Percentiles rank a stretch among this genome's conserved stretches.
Evolutionary conservation across 92 coral and sea anemone genomes (phyloP).

Genomic region (Parazoanthus atlanticus): DNA sequence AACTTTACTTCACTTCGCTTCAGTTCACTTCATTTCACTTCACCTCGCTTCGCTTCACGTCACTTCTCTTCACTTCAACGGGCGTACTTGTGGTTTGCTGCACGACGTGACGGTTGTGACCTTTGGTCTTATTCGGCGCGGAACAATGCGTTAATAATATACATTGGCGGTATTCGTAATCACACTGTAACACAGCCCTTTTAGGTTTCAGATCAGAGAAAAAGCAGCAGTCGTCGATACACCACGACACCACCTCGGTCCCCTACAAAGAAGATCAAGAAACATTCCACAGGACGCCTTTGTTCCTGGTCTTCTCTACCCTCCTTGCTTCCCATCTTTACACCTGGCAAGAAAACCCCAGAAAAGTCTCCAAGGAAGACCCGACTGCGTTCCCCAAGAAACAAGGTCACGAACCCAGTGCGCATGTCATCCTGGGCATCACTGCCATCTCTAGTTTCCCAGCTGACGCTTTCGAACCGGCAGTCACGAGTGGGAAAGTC

Average conservation of each 20-base stretch:
- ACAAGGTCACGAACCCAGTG: not conserved
- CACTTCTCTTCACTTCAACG: too few relatives aligned
- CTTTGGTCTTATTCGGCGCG: too few relatives aligned
- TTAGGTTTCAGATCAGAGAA: slow-evolving; percentile 15
- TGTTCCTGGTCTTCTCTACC: slow-evolving; percentile 36
- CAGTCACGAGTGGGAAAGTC: not conserved
- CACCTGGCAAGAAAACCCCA: slow-evolving; percentile 25
- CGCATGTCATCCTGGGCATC: slow-evolving; percentile 35
- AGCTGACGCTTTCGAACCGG: not conserved
- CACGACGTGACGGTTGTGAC: too few relatives aligned
- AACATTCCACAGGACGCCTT: not conserved
- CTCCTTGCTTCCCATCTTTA: not conserved
- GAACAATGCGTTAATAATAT: too few relatives aligned
- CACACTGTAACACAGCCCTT: not conserved
- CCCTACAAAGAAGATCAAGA: slow-evolving; percentile 2
- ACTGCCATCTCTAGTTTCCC: not conserved
- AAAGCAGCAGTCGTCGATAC: not conserved
- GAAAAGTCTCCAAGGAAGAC: not conserved
- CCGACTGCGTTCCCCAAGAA: not conserved
- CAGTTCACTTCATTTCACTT: too few relatives aligned
- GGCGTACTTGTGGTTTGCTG: too few relatives aligned
- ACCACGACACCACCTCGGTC: not conserved
- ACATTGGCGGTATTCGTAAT: too few relatives aligned
- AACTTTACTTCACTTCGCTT: too few relatives aligned
- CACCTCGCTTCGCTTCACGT: too few relatives aligned